These are phyloP conservation scores for Cheirogaleus major DNA, from an alignment of 2,797 vertebrate genomes.

Conservation along the genomic window DNA sequence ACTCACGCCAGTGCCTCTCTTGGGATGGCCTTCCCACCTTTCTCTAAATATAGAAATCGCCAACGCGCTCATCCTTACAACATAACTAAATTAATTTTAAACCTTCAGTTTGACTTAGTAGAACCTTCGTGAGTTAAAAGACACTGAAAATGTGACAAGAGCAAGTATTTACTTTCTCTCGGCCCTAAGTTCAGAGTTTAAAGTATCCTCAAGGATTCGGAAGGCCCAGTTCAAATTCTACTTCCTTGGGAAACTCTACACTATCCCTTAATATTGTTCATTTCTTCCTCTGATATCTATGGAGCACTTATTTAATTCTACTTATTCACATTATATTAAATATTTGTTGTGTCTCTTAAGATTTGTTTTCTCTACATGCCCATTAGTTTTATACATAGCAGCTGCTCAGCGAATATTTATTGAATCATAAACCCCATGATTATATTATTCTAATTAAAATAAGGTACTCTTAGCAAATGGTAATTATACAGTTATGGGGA, in stretches of 20 bases:
- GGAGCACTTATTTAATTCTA: not conserved
- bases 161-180: not conserved
- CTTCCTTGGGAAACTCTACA: not conserved
- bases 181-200: not conserved
- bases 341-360: not conserved
- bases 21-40: not conserved
- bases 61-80: no score
- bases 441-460: constrained; percentile 61
- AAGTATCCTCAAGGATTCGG: not conserved
- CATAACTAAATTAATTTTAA: not conserved
- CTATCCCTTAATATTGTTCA: not conserved
- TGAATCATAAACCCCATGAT: constrained; percentile 2
- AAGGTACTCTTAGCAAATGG: constrained; percentile 50
- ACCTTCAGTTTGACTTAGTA: not conserved
- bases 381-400: constrained; percentile 7
- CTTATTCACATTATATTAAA: not conserved
- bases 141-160: not conserved
- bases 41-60: not conserved
- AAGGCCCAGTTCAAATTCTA: not conserved
- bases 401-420: constrained; percentile 43
- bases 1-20: not conserved
- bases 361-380: constrained; percentile 17
- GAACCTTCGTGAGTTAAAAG: not conserved
- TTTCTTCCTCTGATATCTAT: not conserved
- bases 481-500: constrained; percentile 56